These are phyloP conservation scores for Drosophila pseudotakahashii DNA, from an alignment of 2,888 invertebrate genomes.

Conservation along the genomic window DNA sequence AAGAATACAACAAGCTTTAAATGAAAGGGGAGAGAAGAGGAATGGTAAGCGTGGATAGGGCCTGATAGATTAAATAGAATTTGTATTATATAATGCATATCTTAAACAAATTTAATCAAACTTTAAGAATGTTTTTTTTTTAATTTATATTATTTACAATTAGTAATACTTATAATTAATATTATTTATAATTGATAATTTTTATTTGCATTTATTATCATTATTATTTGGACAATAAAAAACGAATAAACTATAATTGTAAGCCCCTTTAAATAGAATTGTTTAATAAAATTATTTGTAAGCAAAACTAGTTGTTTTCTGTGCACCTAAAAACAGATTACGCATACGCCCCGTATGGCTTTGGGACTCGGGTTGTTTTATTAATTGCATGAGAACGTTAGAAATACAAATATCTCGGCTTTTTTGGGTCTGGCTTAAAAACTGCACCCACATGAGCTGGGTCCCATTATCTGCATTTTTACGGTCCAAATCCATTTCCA, in stretches of 20 bases:
- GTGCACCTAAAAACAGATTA: slow-evolving; percentile 48
- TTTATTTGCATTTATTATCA: too few species aligned
- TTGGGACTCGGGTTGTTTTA: slow-evolving; percentile 22
- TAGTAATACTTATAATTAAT: too few species aligned
- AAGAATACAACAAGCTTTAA: slow-evolving; percentile 7
- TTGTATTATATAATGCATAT: too few species aligned
- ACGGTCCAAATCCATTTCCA: slow-evolving; percentile 77
- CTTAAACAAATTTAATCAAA: too few species aligned
- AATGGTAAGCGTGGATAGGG: neutral
- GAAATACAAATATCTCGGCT: slow-evolving; percentile 1
- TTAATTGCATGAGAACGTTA: slow-evolving; percentile 43
- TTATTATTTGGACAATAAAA: too few species aligned
- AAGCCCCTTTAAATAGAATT: too few species aligned
- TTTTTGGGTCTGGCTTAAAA: slow-evolving; percentile 27
- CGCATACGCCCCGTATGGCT: slow-evolving; percentile 62
- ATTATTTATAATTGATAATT: too few species aligned
- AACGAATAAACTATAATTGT: too few species aligned
- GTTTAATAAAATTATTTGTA: too few species aligned
- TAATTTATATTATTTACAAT: too few species aligned
- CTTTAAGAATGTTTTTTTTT: too few species aligned
- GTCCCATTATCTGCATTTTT: slow-evolving; percentile 73
- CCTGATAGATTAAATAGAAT: neutral
- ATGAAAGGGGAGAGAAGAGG: neutral
- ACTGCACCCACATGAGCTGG: slow-evolving; percentile 40
- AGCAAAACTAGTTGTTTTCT: neutral